These are phyloP conservation scores for Latrodectus geometricus DNA, from an alignment of 1,140 invertebrate species.

Conservation along the genomic window DNA sequence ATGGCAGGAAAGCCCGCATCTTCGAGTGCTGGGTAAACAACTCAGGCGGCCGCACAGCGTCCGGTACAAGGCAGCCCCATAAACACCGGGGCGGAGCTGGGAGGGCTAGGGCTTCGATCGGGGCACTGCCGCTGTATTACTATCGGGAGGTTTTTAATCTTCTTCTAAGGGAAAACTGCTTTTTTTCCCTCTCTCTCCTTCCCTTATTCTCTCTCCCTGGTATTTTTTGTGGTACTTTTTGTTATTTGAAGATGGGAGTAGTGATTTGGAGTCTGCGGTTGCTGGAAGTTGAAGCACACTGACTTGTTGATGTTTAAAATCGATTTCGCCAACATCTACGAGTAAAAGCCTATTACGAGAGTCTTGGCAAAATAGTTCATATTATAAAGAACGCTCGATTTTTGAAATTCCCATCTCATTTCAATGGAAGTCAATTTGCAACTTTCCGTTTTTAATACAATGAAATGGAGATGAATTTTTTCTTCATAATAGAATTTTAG, in stretches of 20 bases:
- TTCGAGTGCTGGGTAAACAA: conserved; percentile 59
- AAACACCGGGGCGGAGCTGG: conserved; percentile 17
- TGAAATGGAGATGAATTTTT: too few species aligned
- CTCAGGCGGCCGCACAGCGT: conserved; percentile 25
- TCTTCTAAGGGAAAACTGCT: not conserved
- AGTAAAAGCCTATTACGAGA: not conserved
- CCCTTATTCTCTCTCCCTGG: not conserved
- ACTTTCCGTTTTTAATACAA: too few species aligned
- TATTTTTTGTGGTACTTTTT: not conserved
- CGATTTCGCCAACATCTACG: not conserved
- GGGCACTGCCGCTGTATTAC: not conserved
- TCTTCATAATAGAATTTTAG: too few species aligned
- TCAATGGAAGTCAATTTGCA: too few species aligned
- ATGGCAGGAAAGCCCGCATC: conserved; percentile 48
- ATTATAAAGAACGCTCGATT: too few species aligned
- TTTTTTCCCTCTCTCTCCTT: not conserved
- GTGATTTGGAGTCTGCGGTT: conserved; percentile 4
- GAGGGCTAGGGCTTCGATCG: conserved; percentile 35
- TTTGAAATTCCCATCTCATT: too few species aligned
- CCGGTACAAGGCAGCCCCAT: conserved; percentile 43
- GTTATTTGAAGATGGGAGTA: conserved; percentile 3
- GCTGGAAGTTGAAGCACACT: not conserved
- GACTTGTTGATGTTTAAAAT: conserved; percentile 19
- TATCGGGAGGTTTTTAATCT: conserved; percentile 51
- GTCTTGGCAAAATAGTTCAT: too few species aligned